Base-by-base conservation (phyloP, 1,140 invertebrate genomes). In the Macrobrachium rosenbergii region DNA sequence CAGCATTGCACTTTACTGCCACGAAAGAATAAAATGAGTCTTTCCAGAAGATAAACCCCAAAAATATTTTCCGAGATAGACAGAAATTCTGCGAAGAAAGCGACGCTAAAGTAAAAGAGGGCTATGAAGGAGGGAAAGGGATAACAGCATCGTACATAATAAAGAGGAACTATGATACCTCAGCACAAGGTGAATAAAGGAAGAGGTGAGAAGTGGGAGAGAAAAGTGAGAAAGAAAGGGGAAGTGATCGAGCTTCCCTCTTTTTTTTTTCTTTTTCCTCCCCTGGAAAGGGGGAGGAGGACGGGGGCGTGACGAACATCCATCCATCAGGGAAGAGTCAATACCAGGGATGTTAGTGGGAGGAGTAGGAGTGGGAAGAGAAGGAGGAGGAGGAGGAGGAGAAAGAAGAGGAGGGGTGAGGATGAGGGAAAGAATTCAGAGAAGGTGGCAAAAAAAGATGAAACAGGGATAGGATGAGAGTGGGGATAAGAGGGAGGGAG, bases 281-380 rank as follows among this genome's bases (percentile, higher is more conserved):
- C 52, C 12, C 52, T 52, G 52, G 52, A 52, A 52, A 52, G 52
- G 52, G 52, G 52, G 52, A 52, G 52, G 52, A 52, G 52, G 52
- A 52, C 52, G 52, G 72, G 72, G 37, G 37, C 14, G 72, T 75
- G 72, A 75, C 72, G 37, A 43, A n/a, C 14, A 75, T 2, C 52
- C 72, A 75, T 75, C 37, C 37, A 75, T 75, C 37, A 75, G 37
- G 37, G 28, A 75, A 43, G 69, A 75, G 72, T 75, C 72, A 75
- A 52, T 75, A 75, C 72, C 72, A 75, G 72, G 52, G 72, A 28
- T 43, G 19, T 19, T 75, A 37, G 19, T 3, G 37, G 72, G 69
- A n/a, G 72, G 28, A 28, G 52, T 21, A n/a, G 23, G 23, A 23
- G 62, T 17, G 62, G n/a, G 62, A n/a, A 63, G 62, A n/a, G 62